Conservation (phyloP, 2,888 invertebrate species). For the Tiliacea aurago region DNA sequence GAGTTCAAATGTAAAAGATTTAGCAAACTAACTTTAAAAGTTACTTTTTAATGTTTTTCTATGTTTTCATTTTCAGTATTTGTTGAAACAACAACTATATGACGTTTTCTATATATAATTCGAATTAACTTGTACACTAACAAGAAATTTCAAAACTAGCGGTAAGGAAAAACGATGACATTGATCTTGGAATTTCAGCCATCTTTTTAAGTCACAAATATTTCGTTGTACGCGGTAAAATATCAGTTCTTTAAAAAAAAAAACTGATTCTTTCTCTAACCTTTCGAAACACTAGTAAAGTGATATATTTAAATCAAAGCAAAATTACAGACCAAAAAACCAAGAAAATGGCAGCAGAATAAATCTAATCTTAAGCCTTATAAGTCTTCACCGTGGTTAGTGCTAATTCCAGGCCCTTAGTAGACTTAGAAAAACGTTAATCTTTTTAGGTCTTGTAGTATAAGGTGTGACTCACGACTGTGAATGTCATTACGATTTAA, state of each 20-base stretch:
- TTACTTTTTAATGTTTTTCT: background rate
- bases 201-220: background rate
- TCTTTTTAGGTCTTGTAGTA: constrained; percentile 33
- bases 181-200: background rate
- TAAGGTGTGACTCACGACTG: constrained; percentile 12
- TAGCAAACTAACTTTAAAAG: no score
- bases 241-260: no score
- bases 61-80: background rate
- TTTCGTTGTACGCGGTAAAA: no score
- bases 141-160: no score
- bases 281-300: background rate
- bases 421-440: constrained; percentile 51
- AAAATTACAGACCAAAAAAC: background rate
- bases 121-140: background rate
- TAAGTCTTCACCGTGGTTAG: constrained; percentile 32
- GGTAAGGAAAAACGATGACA: background rate
- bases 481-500: constrained; percentile 9
- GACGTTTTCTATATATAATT: background rate
- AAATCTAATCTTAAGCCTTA: constrained; percentile 45
- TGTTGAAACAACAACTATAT: background rate
- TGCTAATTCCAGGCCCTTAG: constrained; percentile 40
- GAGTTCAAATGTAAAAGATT: background rate
- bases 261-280: no score
- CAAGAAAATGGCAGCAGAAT: constrained; percentile 25
- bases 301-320: background rate